A percentile compares a stretch with the other conserved stretches of the same genome.
phyloP scores from a whole-genome alignment of 2,888 invertebrate species.

The Lochmaea capreae region DNA sequence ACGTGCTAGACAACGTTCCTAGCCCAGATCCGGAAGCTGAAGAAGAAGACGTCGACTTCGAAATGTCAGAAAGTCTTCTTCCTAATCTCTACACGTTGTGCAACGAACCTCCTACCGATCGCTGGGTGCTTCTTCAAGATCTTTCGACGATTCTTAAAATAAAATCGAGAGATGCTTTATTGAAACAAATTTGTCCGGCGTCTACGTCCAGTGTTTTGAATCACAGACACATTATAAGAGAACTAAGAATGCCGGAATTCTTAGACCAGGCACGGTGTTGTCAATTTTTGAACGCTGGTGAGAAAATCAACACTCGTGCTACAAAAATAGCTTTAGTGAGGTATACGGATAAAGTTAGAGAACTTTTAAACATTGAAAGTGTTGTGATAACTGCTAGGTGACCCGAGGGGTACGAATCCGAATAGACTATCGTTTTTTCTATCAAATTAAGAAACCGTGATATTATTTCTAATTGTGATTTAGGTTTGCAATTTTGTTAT shows the following conservation, averaged over 20 bases:
- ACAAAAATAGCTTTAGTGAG: constrained; percentile 85
- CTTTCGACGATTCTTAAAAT: constrained; percentile 81
- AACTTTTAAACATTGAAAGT: constrained; percentile 84
- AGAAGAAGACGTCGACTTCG: constrained; percentile 78
- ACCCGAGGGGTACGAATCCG: constrained; percentile 54
- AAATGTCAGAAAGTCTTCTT: constrained; percentile 81
- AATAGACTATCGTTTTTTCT: constrained; percentile 18
- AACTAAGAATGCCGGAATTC: constrained; percentile 84
- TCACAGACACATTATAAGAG: constrained; percentile 68
- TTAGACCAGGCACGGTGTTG: constrained; percentile 84
- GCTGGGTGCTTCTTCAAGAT: constrained; percentile 86
- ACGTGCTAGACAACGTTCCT: constrained; percentile 70
- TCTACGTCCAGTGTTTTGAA: constrained; percentile 62
- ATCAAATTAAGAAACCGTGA: constrained; percentile 39
- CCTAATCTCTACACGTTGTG: constrained; percentile 84
- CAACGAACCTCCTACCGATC: constrained; percentile 74
- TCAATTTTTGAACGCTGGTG: constrained; percentile 81
- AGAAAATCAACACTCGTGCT: constrained; percentile 82
- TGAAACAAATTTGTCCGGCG: constrained; percentile 78
- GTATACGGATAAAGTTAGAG: constrained; percentile 86
- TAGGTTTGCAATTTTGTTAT: constrained; percentile 46
- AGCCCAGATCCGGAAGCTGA: constrained; percentile 67
- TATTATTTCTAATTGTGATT: constrained; percentile 49
- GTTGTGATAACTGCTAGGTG: constrained; percentile 73
- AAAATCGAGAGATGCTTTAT: constrained; percentile 83